A percentile compares a stretch with the other conserved stretches of the same genome.
Conservation (phyloP, 2,113 vertebrate species). For the Rhinogobius similis region DNA sequence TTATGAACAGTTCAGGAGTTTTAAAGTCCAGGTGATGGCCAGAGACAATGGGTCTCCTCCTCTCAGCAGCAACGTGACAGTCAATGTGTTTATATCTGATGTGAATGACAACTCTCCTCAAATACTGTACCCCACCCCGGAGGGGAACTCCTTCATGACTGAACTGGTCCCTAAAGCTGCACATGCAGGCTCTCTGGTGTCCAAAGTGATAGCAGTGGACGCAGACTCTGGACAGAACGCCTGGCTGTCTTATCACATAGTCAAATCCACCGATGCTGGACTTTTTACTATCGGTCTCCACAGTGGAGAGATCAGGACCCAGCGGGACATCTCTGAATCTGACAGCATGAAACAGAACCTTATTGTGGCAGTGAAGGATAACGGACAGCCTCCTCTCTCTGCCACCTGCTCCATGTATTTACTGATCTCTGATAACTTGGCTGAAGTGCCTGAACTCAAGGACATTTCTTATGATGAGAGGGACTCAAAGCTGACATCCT, state of each 20-base stretch:
- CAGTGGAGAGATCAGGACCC: slow-evolving; percentile 62
- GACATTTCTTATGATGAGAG: slow-evolving; percentile 53
- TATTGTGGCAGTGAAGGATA: slow-evolving; percentile 44
- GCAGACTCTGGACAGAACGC: slow-evolving; percentile 67
- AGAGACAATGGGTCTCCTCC: slow-evolving; percentile 76
- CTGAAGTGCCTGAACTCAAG: slow-evolving; percentile 59
- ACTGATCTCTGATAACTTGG: slow-evolving; percentile 61
- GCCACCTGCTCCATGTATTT: slow-evolving; percentile 66
- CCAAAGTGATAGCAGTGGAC: slow-evolving; percentile 75
- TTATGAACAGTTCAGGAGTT: slow-evolving; percentile 74
- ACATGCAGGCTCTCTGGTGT: slow-evolving; percentile 75
- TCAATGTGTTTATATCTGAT: slow-evolving; percentile 73
- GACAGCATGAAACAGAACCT: slow-evolving; percentile 76
- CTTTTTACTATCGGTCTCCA: slow-evolving; percentile 54
- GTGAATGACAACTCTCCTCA: slow-evolving; percentile 77
- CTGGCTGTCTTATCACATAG: slow-evolving; percentile 59
- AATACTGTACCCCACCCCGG: slow-evolving; percentile 69
- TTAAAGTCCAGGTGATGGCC: slow-evolving; percentile 69
- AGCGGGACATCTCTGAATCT: slow-evolving; percentile 53
- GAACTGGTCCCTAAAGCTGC: slow-evolving; percentile 76
- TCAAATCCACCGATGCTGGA: slow-evolving; percentile 59
- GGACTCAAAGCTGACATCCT: slow-evolving; percentile 62
- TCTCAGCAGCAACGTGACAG: slow-evolving; percentile 73
- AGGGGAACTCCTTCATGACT: slow-evolving; percentile 68
- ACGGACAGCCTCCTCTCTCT: slow-evolving; percentile 69